phyloP scores from a whole-genome alignment of 2,888 invertebrate species.

The Latheticus oryzae region DNA sequence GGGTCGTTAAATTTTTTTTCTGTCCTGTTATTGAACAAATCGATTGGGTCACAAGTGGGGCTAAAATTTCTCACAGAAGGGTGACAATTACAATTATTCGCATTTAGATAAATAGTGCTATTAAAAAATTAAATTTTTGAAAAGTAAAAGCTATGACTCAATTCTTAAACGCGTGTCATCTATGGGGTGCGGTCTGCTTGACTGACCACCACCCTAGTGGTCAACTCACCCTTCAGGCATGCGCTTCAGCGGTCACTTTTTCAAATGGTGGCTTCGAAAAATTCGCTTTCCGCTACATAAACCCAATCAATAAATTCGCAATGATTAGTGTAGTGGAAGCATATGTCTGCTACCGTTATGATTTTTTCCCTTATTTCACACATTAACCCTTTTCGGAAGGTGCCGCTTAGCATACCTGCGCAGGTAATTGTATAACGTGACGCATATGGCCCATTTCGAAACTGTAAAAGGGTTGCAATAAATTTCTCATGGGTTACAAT shows the following conservation, averaged over 20 bases:
- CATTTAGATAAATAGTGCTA: too few relatives aligned
- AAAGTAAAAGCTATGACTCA: too few relatives aligned
- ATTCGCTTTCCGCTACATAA: conserved; percentile 56
- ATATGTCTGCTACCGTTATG: conserved; percentile 45
- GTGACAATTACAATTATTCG: too few relatives aligned
- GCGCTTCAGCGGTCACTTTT: conserved; percentile 50
- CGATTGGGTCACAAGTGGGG: conserved; percentile 63
- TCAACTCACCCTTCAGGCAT: conserved; percentile 52
- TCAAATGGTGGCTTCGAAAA: conserved; percentile 33
- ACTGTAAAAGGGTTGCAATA: conserved; percentile 55
- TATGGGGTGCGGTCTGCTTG: conserved; percentile 59
- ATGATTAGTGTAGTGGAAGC: conserved; percentile 60
- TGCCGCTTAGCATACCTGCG: conserved; percentile 49
- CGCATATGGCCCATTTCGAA: conserved; percentile 54
- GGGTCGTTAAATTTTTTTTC: conserved; percentile 56
- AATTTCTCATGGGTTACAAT: conserved; percentile 52
- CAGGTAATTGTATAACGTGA: conserved; percentile 51
- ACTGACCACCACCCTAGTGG: conserved; percentile 61
- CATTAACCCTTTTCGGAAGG: conserved; percentile 51
- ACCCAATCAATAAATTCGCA: conserved; percentile 58
- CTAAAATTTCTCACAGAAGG: conserved; percentile 57
- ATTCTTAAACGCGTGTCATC: conserved; percentile 55
- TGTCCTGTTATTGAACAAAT: conserved; percentile 61
- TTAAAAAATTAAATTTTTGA: too few relatives aligned
- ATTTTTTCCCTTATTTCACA: conserved; percentile 52